Conservation (phyloP, 2,113 vertebrate species). For the Polypterus bichir region DNA sequence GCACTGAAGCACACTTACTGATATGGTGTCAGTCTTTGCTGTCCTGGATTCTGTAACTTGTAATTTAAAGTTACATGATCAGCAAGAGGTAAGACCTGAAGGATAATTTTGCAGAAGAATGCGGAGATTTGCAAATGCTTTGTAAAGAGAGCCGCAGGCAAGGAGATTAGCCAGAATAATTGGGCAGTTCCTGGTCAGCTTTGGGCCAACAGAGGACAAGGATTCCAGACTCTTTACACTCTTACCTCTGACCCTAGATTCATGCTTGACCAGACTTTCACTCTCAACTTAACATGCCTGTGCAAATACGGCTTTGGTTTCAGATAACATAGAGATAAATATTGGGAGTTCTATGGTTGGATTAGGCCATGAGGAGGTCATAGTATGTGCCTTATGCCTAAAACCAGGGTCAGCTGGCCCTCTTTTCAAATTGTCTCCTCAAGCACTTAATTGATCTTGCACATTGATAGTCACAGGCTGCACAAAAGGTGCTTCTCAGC, state of each 20-base stretch:
- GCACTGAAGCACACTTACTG: too few relatives aligned
- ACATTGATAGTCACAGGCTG: constrained; percentile 50
- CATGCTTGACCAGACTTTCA: constrained; percentile 45
- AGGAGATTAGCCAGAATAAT: neutral
- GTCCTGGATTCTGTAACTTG: neutral
- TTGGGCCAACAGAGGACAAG: neutral
- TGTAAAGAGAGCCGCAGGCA: neutral
- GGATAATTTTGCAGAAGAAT: neutral
- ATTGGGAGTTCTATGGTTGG: constrained; percentile 56
- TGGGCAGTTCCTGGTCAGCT: neutral
- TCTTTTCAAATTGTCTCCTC: constrained; percentile 46
- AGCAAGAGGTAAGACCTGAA: neutral
- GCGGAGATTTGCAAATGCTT: neutral
- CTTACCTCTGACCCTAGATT: constrained; percentile 36
- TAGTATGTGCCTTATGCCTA: constrained; percentile 35
- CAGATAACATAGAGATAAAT: constrained; percentile 56
- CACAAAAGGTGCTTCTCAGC: constrained; percentile 27
- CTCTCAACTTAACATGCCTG: constrained; percentile 40
- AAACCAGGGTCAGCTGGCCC: constrained; percentile 44
- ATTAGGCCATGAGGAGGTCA: constrained; percentile 47
- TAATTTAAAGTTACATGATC: neutral
- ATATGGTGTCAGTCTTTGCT: too few relatives aligned
- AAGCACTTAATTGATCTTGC: constrained; percentile 52
- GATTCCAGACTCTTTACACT: constrained; percentile 23
- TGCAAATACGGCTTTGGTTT: constrained; percentile 54